Percentiles rank a stretch among this genome's conserved stretches.
These are phyloP conservation scores for Apogon talboti DNA, from an alignment of 2,797 vertebrate species.

Conservation along the genomic window DNA sequence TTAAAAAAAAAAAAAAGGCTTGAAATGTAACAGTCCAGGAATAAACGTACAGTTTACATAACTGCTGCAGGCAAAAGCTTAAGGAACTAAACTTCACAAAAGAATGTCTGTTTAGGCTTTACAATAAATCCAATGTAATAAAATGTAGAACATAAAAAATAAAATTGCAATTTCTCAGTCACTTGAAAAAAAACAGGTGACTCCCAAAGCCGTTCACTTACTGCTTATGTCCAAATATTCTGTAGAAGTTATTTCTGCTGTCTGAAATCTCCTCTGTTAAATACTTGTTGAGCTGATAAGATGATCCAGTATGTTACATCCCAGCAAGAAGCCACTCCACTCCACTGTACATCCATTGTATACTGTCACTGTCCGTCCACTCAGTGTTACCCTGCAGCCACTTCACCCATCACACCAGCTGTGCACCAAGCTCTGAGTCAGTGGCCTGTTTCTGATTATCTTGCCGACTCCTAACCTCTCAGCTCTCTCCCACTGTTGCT, in stretches of 20 bases:
- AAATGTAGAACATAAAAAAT: background rate
- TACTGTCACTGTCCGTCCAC: constrained; percentile 46
- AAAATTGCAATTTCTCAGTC: background rate
- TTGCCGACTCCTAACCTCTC: constrained; percentile 51
- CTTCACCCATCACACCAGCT: constrained; percentile 65
- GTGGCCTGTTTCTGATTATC: constrained; percentile 63
- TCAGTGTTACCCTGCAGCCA: constrained; percentile 52
- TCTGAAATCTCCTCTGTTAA: constrained; percentile 30
- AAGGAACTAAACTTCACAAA: background rate
- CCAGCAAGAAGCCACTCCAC: background rate
- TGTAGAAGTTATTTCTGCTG: constrained; percentile 3
- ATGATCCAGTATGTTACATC: constrained; percentile 39
- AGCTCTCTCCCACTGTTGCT: constrained; percentile 36
- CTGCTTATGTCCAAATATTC: constrained; percentile 20
- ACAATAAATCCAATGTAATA: background rate
- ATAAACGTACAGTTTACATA: no score
- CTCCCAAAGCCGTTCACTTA: background rate
- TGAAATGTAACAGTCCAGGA: constrained; percentile 10
- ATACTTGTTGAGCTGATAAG: constrained; percentile 15
- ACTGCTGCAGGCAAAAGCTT: constrained; percentile 3
- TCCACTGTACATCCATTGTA: constrained; percentile 6
- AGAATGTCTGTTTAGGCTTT: background rate
- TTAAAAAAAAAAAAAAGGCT: no score
- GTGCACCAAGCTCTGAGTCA: constrained; percentile 57
- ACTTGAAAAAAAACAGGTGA: background rate